Conservation (phyloP, 2,113 vertebrate genomes). For the Psettodes erumei region DNA sequence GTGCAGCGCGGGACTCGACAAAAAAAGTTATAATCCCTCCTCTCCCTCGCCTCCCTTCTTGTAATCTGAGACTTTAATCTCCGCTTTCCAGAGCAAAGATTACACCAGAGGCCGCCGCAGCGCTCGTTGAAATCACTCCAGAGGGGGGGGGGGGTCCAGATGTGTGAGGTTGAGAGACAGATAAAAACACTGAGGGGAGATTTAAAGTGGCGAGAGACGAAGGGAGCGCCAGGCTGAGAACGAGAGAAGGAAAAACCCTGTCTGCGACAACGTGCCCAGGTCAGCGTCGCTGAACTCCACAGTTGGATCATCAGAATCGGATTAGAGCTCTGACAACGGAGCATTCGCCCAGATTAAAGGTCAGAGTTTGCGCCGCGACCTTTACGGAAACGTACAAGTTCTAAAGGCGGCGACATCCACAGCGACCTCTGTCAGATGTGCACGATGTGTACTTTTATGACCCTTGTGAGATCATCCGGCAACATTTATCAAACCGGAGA, state of each 20-base stretch:
- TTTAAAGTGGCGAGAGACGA: slow-evolving; percentile 20
- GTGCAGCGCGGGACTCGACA: slow-evolving; percentile 18
- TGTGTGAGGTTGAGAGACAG: slow-evolving; percentile 20
- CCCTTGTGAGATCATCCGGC: no score
- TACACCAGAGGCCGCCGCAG: slow-evolving; percentile 52
- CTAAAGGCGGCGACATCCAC: no score
- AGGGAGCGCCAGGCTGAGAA: background rate
- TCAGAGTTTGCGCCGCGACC: slow-evolving; percentile 18
- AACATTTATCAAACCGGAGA: no score
- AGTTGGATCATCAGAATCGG: slow-evolving; percentile 15
- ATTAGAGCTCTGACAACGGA: slow-evolving; percentile 29
- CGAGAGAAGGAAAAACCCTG: background rate
- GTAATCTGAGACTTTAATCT: slow-evolving; percentile 75
- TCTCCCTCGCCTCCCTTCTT: slow-evolving; percentile 40
- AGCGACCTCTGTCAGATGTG: background rate
- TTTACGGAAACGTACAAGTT: slow-evolving; percentile 12
- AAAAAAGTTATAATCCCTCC: slow-evolving; percentile 58
- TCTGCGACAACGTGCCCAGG: background rate
- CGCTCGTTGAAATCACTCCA: slow-evolving; percentile 6
- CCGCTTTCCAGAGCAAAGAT: slow-evolving; percentile 60
- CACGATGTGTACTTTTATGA: no score
- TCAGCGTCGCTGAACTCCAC: slow-evolving; percentile 38
- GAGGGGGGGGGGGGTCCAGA: background rate
- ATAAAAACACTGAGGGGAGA: slow-evolving; percentile 5
- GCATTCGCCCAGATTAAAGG: slow-evolving; percentile 17